Evolutionary conservation across 2,797 vertebrate genomes (phyloP).

Genomic region (Crax fasciolata): DNA sequence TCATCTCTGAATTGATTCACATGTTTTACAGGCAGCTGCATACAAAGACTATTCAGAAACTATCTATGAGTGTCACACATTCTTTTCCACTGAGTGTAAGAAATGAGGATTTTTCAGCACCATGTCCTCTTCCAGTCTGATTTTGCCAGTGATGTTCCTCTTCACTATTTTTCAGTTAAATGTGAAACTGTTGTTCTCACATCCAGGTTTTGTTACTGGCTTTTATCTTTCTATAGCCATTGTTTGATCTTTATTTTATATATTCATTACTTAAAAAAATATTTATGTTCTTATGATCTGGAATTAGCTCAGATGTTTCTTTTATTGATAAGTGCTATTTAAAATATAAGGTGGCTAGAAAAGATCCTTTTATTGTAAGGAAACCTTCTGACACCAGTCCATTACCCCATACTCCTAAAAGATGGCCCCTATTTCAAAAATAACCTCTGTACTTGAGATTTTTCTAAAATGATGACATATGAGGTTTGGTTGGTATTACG

Average conservation of each 20-base stretch:
- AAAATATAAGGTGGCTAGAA: not conserved
- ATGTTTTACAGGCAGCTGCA: not conserved
- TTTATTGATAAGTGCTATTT: not conserved
- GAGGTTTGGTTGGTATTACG: not conserved
- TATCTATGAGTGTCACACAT: not conserved
- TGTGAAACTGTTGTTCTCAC: not conserved
- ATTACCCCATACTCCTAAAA: not conserved
- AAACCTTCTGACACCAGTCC: accelerated
- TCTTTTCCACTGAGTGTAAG: not conserved
- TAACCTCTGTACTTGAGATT: not conserved
- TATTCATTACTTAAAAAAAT: not conserved
- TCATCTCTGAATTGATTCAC: not conserved
- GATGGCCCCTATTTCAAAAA: accelerated
- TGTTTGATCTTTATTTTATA: not conserved
- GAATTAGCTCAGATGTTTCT: not conserved
- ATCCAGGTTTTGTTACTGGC: not conserved
- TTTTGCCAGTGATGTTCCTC: accelerated
- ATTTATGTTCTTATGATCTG: not conserved
- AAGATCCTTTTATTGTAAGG: not conserved
- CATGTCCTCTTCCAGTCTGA: not conserved
- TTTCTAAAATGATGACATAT: not conserved
- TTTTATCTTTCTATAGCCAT: not conserved
- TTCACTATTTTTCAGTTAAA: not conserved
- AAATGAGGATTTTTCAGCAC: not conserved
- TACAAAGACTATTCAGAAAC: not conserved